Base-by-base conservation (phyloP, 2,113 vertebrate species). In the Psilopogon haemacephalus region DNA sequence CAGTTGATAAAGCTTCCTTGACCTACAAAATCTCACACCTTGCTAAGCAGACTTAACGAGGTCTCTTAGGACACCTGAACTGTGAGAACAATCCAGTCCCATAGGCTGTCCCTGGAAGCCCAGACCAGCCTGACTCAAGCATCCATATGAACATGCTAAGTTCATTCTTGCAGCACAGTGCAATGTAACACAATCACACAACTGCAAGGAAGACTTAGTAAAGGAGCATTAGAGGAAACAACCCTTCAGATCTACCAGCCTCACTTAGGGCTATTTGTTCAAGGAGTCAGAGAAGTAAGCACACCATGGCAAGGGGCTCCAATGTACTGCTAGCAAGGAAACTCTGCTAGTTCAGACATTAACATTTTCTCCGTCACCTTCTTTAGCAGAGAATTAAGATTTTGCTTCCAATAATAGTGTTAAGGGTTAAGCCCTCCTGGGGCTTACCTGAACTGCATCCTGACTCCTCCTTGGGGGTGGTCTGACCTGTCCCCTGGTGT, bases 101-200 rank as follows among this genome's bases (percentile, higher is more conserved):
- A 42, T 1, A 26, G 27, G 15, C 28, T 11, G 33, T 2, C 21
- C n/a, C 72, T 15, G 35, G 32, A 81, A 75, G 24, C 20, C 18
- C 77, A 64, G 42, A 55, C 5, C 69, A 83, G 6, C 8, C 8
- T 5, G 2, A 4, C 26, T 40, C 76, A 64, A 74, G 78, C 1
- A 24, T 59, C 40, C 7, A 2, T 1, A 50, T 1, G 1, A 30
- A 65, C 11, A 4, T 1, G 6, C 18, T 46, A 35, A 33, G 7
- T 19, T 28, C 19, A 16, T 63, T 65, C 28, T n/a, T 21, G 17
- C 1, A 3, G 28, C 20, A 60, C 70, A 9, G 32, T 4, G 18
- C 44, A 23, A 30, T 11, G 28, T 56, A 40, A 27, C 3, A 3
- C 17, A 79, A 42, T 42, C 64, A 48, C 26, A 16, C 3, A 64